Base-by-base conservation (phyloP, 1,140 invertebrate genomes). In the Drosophila carrolli region DNA sequence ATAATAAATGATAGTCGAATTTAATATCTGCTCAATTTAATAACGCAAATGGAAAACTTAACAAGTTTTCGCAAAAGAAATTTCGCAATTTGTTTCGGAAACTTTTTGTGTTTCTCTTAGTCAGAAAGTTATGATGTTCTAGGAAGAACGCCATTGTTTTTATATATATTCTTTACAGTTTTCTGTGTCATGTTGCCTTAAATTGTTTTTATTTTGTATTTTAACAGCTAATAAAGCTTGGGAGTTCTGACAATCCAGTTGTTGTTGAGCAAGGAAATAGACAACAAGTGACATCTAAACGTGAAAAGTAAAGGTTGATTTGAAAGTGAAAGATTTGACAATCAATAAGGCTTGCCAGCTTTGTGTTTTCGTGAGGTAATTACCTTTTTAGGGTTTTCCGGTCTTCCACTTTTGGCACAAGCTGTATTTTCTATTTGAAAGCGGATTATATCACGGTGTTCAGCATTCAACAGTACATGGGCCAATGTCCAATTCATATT, bases 1-100 rank as follows among this genome's bases (percentile, higher is more conserved):
- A 51, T 67, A 29, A 58, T 58, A 71, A 72, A 72, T 72, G 53
- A 58, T 71, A 47, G 16, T 47, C 35, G 27, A 40, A 50, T 70
- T 71, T 41, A 70, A 70, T 58, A 38, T 40, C 16, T 35, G 16
- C 23, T 47, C 35, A 56, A 67, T 70, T 56, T 71, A 70, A 71
- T 71, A 71, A 56, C 5, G n/a, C 10, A 58, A 71, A 50, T 23
- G 19, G 13, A 14, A 37, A 58, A 70, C 38, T 46, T 19, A n/a
- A 8, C 29, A 50, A 71, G 19, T 66, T 65, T 43, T 8, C 8
- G 9, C 14, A 3, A 41, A 50, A 50, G 29, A 37, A 71, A 50
- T 70, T 68, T 23, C 11, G 37, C 29, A 70, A 50, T 38, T 58
- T 50, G 50, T 44, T 54, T 16, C 19, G 5, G 11, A n/a, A 70